Evolutionary conservation across 2,113 vertebrate genomes (phyloP).

Genomic region (Callochromis pleurospilus): DNA sequence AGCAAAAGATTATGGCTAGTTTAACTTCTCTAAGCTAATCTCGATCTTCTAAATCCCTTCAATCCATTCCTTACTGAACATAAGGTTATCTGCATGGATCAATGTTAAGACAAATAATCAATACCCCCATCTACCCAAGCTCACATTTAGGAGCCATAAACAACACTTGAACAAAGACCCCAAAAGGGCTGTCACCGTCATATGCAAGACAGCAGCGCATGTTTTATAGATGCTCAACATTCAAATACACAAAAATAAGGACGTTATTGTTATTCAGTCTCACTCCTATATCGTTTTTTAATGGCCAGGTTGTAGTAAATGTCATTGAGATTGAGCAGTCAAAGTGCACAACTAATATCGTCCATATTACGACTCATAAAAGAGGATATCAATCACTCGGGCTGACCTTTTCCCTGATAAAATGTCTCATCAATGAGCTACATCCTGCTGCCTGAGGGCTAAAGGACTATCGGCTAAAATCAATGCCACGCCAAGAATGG

Average conservation of each 20-base stretch:
- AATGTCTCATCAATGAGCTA: slow-evolving; percentile 55
- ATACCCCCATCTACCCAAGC: background rate
- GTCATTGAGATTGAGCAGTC: slow-evolving; percentile 58
- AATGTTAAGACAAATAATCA: slow-evolving; percentile 46
- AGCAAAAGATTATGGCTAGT: background rate
- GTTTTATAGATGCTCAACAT: slow-evolving; percentile 47
- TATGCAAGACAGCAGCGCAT: background rate
- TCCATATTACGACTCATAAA: slow-evolving; percentile 61
- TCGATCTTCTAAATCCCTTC: background rate
- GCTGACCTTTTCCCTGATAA: slow-evolving; percentile 59
- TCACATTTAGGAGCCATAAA: slow-evolving; percentile 21
- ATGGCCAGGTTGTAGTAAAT: slow-evolving; percentile 51
- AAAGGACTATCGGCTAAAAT: slow-evolving; percentile 47
- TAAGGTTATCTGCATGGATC: background rate
- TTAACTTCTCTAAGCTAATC: background rate
- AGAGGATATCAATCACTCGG: slow-evolving; percentile 64
- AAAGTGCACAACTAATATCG: slow-evolving; percentile 56
- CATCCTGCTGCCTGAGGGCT: slow-evolving; percentile 30
- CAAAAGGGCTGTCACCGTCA: background rate
- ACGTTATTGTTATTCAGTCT: slow-evolving; percentile 34
- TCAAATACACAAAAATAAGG: slow-evolving; percentile 55
- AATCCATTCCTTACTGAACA: background rate
- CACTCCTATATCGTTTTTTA: slow-evolving; percentile 42
- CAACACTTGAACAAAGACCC: slow-evolving; percentile 22
- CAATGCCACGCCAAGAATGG: slow-evolving; percentile 58